phyloP scores from a whole-genome alignment of 2,888 invertebrate species.

The Meandrusa payeni region DNA sequence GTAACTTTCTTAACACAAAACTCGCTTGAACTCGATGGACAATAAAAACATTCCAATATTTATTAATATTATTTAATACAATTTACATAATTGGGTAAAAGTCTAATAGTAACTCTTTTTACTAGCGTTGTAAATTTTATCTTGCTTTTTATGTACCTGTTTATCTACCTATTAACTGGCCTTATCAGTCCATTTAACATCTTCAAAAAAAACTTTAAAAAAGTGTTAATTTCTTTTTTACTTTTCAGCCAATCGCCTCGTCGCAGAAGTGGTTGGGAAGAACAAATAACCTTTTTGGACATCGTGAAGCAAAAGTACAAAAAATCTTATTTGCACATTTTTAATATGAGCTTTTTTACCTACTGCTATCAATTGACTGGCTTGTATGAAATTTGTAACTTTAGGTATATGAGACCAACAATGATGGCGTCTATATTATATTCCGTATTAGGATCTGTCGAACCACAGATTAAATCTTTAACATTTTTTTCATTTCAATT shows the following conservation, averaged over 20 bases:
- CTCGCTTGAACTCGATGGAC: too few relatives aligned
- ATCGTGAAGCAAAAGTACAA: constrained; percentile 45
- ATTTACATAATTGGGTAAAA: too few relatives aligned
- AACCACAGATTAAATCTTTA: too few relatives aligned
- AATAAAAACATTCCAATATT: too few relatives aligned
- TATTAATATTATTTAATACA: too few relatives aligned
- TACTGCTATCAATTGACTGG: constrained; percentile 6
- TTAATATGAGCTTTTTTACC: constrained; percentile 28
- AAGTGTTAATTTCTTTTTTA: constrained; percentile 6
- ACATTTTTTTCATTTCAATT: too few relatives aligned
- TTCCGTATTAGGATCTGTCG: not conserved
- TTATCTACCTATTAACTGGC: too few relatives aligned
- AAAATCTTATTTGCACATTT: constrained; percentile 33
- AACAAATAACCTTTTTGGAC: constrained; percentile 43
- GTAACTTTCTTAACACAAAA: too few relatives aligned
- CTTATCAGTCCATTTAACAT: too few relatives aligned
- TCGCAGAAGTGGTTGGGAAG: constrained; percentile 61
- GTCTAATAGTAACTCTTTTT: too few relatives aligned
- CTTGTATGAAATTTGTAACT: constrained; percentile 7
- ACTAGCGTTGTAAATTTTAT: not conserved
- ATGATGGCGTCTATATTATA: not conserved
- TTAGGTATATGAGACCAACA: not conserved
- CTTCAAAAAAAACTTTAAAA: too few relatives aligned
- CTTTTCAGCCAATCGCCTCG: constrained; percentile 58
- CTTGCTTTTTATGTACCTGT: too few relatives aligned